phyloP scores from a whole-genome alignment of 92 coral and sea anemone species.

The Actinernus sp. region DNA sequence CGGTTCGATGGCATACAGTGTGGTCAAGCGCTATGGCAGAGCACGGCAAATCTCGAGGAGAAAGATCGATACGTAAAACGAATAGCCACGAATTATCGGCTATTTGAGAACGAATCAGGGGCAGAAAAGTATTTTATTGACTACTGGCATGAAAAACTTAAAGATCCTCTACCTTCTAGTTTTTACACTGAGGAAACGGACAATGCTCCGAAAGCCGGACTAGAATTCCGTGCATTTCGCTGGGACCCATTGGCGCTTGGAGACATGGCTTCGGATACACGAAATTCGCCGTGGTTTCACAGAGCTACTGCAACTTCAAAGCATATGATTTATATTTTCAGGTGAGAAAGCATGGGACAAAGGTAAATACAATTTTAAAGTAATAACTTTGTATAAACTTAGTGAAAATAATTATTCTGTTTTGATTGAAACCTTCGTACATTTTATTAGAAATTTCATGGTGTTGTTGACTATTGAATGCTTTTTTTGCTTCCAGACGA shows the following conservation, averaged over 20 bases:
- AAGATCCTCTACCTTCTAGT: slow-evolving; percentile 86
- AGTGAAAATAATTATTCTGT: too few species aligned
- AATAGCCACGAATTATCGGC: slow-evolving; percentile 88
- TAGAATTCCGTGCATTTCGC: slow-evolving; percentile 87
- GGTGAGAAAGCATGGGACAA: too few species aligned
- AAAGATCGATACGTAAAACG: slow-evolving; percentile 96
- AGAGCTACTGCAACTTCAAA: slow-evolving; percentile 74
- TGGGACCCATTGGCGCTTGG: slow-evolving; percentile 79
- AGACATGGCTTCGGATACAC: slow-evolving; percentile 20
- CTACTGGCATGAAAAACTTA: slow-evolving; percentile 89
- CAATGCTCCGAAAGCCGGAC: slow-evolving; percentile 92
- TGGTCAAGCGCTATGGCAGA: slow-evolving; percentile 97
- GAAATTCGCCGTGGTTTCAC: slow-evolving; percentile 72
- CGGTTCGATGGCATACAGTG: slow-evolving; percentile 90
- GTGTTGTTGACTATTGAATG: too few species aligned
- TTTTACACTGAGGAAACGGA: slow-evolving; percentile 95
- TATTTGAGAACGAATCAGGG: slow-evolving; percentile 81
- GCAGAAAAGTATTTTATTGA: slow-evolving; percentile 80
- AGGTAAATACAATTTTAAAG: too few species aligned
- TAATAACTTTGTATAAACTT: too few species aligned
- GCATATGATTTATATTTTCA: slow-evolving; percentile 85
- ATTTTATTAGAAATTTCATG: too few species aligned
- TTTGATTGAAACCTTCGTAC: too few species aligned
- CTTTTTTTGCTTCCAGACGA: too few species aligned
- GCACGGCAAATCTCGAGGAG: slow-evolving; percentile 86